Evolutionary conservation across 2,797 vertebrate genomes (phyloP), one percentile per base, ranked within the genome.

Genomic region (Paguma larvata): DNA sequence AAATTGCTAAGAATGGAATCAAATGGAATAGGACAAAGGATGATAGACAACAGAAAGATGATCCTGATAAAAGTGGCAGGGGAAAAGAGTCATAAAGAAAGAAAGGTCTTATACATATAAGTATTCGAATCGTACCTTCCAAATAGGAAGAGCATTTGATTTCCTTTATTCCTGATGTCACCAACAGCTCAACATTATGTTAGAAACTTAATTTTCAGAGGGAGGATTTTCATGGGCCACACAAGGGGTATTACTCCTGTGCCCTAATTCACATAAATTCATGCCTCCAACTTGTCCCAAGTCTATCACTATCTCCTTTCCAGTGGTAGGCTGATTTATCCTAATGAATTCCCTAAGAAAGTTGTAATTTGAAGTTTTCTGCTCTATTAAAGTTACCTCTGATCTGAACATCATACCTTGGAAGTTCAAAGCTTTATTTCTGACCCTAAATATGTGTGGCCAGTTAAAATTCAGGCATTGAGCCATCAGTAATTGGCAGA

Each of bases 301-400:
- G 23, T 87, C 44, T 27, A 14, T 4, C 1, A 23, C 44, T 32
- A 9, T 38, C 41, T 85, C 73, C 70, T 88, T 90, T n/a, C n/a
- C 0, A 34, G 27, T 0, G 56, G 11, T 7, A 15, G 53, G n/a
- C 79, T 53, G 67, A 85, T 78, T 85, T 67, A 53, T n/a, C n/a
- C 38, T 72, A 77, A 75, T 27, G 6, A 0, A 32, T 2, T 41
- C 30, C 48, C 34, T n/a, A 14, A 51, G 14, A 34, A 48, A 53
- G n/a, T 62, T 63, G 5, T 48, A 84, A 88, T 96, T 92, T 83
- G 30, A 53, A 56, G 27, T 41, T 93, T 77, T 73, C 67, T 51
- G 16, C 44, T 91, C 68, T 89, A 10, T 62, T 83, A 16, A 78
- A 56, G 1, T 70, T 70, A 34, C 83, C 68, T 83, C 19, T 89